Evolutionary conservation across 53 echinoderm and acorn worm genomes (phyloP).

Genomic region (Crossaster papposus): DNA sequence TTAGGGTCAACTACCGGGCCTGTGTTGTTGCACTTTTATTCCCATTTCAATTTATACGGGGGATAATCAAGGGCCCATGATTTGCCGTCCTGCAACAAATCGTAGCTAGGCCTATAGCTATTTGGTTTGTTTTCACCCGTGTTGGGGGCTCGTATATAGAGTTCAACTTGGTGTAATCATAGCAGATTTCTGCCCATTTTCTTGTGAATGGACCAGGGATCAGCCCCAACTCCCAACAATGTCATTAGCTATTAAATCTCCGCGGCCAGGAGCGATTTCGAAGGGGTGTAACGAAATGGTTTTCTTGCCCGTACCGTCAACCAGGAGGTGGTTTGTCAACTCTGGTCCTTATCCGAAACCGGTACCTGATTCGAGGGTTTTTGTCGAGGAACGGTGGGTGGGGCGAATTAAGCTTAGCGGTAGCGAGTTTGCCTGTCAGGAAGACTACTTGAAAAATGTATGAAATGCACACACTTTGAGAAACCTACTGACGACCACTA

Average conservation of each 20-base stretch:
- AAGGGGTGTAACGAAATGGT: conserved; percentile 22
- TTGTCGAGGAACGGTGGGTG: conserved; percentile 9
- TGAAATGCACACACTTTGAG: too few relatives aligned
- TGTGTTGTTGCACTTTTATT: conserved; percentile 56
- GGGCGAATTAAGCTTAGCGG: conserved; percentile 25
- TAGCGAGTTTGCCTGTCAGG: conserved; percentile 19
- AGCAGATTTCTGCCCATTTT: not conserved
- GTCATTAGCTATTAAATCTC: conserved; percentile 49
- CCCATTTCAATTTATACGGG: conserved; percentile 58
- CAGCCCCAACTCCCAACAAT: conserved; percentile 49
- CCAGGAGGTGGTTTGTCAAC: not conserved
- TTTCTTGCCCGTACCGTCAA: conserved; percentile 26
- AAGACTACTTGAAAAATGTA: not conserved
- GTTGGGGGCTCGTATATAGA: conserved; percentile 9
- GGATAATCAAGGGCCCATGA: conserved; percentile 43
- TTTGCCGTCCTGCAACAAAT: conserved; percentile 36
- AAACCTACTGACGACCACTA: not conserved
- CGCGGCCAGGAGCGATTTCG: conserved; percentile 38
- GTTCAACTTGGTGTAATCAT: conserved; percentile 23
- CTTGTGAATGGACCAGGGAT: conserved; percentile 43
- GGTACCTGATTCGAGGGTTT: not conserved
- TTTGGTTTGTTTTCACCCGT: conserved; percentile 20
- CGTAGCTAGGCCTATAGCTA: not conserved
- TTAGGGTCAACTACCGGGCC: conserved; percentile 55
- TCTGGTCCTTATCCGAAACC: not conserved